phyloP scores from a whole-genome alignment of 2,888 invertebrate genomes.

The Vandiemenella viatica region DNA sequence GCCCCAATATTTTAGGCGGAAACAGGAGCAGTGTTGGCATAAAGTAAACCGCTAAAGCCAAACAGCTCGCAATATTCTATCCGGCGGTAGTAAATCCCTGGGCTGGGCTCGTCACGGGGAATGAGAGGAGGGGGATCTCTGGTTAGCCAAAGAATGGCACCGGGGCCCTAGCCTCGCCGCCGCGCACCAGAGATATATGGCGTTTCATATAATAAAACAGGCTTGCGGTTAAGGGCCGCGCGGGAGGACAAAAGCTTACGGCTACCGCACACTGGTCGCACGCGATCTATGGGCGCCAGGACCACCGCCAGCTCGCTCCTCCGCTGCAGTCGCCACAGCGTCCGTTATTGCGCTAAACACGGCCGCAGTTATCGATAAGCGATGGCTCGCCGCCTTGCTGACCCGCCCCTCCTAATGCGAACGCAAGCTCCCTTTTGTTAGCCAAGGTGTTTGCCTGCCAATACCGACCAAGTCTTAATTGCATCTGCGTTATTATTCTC shows the following conservation, averaged over 20 bases:
- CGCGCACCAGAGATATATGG: conserved; percentile 12
- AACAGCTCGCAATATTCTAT: conserved; percentile 6
- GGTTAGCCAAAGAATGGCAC: conserved; percentile 15
- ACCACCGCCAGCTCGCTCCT: neutral
- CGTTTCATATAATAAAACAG: conserved; percentile 17
- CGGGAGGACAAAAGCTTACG: neutral
- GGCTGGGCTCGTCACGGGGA: conserved; percentile 13
- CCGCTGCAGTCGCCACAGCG: neutral
- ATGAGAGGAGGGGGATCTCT: conserved; percentile 14
- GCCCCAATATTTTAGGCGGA: neutral
- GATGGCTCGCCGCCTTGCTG: no score
- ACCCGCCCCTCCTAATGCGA: no score
- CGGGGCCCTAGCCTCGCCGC: conserved; percentile 2
- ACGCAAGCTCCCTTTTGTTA: no score
- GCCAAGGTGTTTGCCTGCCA: no score
- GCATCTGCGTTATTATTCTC: no score
- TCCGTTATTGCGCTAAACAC: conserved; percentile 3
- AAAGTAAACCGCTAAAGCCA: conserved; percentile 5
- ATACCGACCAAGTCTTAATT: no score
- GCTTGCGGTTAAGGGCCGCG: conserved; percentile 12
- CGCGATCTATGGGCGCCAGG: neutral
- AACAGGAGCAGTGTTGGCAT: neutral
- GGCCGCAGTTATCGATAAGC: neutral
- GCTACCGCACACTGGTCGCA: neutral
- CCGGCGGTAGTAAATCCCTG: conserved; percentile 11